Percentiles rank a stretch among this genome's conserved stretches.
Conservation (phyloP, 2,888 invertebrate genomes). For the Cyclophora albipunctata region DNA sequence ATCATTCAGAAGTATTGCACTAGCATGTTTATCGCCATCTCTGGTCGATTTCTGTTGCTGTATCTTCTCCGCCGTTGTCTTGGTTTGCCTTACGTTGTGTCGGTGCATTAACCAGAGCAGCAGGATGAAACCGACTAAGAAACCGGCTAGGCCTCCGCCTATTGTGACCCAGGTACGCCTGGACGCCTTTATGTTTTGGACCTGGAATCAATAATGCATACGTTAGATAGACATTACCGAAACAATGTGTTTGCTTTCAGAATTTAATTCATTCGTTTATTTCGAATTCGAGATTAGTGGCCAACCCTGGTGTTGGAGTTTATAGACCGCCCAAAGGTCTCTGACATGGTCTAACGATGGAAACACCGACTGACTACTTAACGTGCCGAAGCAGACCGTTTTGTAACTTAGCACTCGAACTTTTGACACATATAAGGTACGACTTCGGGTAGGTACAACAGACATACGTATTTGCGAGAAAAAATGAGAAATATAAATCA, state of each 20-base stretch:
- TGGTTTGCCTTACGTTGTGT: slow-evolving; percentile 61
- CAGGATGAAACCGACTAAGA: slow-evolving; percentile 62
- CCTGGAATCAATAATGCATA: slow-evolving; percentile 29
- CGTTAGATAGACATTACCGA: neutral
- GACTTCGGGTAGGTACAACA: no score
- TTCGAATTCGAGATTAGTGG: neutral
- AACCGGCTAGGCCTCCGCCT: slow-evolving; percentile 59
- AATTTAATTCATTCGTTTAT: neutral
- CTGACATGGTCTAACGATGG: no score
- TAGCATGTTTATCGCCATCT: slow-evolving; percentile 43
- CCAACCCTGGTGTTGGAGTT: neutral
- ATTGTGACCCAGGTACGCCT: slow-evolving; percentile 66
- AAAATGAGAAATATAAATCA: neutral
- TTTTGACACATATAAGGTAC: no score
- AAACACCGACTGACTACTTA: neutral
- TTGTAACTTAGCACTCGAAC: no score
- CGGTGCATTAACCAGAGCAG: slow-evolving; percentile 66
- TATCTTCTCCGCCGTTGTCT: slow-evolving; percentile 42
- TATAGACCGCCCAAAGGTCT: no score
- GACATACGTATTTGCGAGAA: neutral
- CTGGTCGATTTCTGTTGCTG: slow-evolving; percentile 34
- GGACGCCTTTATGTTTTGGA: slow-evolving; percentile 39
- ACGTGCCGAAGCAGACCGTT: neutral
- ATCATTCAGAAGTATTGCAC: slow-evolving; percentile 45
- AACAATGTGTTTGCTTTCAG: neutral